These are phyloP conservation scores for Falco cherrug DNA, from an alignment of 2,797 vertebrate species.

Conservation along the genomic window DNA sequence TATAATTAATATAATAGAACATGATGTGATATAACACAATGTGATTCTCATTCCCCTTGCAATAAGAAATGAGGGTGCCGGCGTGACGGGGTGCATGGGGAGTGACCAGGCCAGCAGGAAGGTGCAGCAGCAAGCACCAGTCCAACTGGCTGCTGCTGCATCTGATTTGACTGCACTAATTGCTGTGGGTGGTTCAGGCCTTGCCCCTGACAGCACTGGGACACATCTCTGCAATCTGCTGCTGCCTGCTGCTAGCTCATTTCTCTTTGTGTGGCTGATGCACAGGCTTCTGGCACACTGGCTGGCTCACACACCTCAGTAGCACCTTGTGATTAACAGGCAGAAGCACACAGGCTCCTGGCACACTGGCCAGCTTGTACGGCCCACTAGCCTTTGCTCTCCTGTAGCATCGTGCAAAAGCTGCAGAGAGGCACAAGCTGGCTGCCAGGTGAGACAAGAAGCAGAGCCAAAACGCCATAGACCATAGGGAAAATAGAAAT, in stretches of 20 bases:
- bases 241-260: conserved; percentile 55
- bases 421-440: conserved; percentile 26
- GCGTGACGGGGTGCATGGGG: rapidly evolving
- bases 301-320: conserved; percentile 44
- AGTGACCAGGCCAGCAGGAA: neutral
- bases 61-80: neutral
- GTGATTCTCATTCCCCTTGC: neutral
- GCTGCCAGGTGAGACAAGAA: conserved; percentile 13
- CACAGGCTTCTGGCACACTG: conserved; percentile 19
- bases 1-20: neutral
- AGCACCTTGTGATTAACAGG: conserved; percentile 66
- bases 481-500: neutral
- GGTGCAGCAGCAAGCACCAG: neutral
- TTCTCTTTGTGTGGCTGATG: conserved; percentile 52
- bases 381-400: conserved; percentile 33
- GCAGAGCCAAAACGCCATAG: neutral
- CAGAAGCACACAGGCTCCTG: conserved; percentile 51
- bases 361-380: neutral
- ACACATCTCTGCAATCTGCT: conserved; percentile 57
- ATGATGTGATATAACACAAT: neutral
- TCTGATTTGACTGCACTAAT: conserved; percentile 51
- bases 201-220: conserved; percentile 49
- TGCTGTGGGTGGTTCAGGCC: conserved; percentile 43
- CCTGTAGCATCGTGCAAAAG: neutral
- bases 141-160: neutral